Conservation (phyloP, 2,113 vertebrate species). For the Struthio camelus region DNA sequence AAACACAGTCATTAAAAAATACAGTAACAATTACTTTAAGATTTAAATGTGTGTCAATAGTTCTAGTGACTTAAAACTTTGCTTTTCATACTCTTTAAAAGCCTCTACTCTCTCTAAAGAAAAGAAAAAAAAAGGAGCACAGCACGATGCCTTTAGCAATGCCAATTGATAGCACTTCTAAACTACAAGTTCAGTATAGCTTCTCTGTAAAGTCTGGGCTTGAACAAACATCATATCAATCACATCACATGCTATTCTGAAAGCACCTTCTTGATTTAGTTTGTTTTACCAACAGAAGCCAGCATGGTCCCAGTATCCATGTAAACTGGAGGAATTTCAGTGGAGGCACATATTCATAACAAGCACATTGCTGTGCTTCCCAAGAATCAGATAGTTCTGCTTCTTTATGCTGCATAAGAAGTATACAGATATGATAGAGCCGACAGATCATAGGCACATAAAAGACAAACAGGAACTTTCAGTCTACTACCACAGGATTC, state of each 20-base stretch:
- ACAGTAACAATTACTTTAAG: background rate
- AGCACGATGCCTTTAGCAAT: background rate
- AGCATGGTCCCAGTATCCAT: background rate
- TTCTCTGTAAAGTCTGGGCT: background rate
- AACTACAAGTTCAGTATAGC: background rate
- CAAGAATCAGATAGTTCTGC: background rate
- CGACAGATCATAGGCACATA: fast-evolving
- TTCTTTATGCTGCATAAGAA: background rate
- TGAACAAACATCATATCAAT: background rate
- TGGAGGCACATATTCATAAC: background rate
- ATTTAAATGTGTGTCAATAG: background rate
- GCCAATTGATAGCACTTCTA: background rate
- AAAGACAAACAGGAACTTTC: background rate
- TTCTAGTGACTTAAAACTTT: background rate
- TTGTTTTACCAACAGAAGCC: background rate
- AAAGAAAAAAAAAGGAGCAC: no score
- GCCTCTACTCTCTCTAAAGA: no score
- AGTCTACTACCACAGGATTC: background rate
- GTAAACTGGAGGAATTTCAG: background rate
- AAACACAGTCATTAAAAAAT: background rate
- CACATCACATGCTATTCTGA: background rate
- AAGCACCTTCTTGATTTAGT: background rate
- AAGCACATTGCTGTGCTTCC: background rate
- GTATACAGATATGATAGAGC: background rate
- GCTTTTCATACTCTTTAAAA: background rate